Percentiles rank a stretch among this genome's conserved stretches.
Evolutionary conservation across 2,113 vertebrate genomes (phyloP).

Genomic region (Propithecus coquereli): DNA sequence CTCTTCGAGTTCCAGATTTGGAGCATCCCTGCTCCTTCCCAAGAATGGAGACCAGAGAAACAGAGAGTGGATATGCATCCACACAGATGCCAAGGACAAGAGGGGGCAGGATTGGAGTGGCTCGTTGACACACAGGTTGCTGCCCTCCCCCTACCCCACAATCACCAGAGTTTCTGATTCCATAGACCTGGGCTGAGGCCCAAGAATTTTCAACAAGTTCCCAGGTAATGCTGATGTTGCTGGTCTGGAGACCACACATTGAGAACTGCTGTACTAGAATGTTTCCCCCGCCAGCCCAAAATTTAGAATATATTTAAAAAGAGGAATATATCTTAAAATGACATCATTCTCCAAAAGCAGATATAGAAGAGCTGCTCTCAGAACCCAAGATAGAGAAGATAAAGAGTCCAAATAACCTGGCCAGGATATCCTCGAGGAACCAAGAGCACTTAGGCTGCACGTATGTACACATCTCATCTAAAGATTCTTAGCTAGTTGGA

Average conservation of each 20-base stretch:
- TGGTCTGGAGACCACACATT: not conserved
- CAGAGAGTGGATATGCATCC: not conserved
- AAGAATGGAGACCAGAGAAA: not conserved
- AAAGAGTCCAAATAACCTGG: not conserved
- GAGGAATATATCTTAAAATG: not conserved
- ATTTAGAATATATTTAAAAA: not conserved
- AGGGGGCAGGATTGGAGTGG: not conserved
- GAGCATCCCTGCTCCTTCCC: not conserved
- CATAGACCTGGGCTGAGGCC: not conserved
- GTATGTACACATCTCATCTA: no score
- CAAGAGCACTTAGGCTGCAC: not conserved
- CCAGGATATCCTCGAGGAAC: not conserved
- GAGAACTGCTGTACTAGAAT: not conserved
- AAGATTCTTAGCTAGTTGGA: not conserved
- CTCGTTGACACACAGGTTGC: not conserved
- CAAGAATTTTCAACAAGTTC: not conserved
- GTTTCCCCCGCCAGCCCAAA: no score
- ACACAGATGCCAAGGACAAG: no score
- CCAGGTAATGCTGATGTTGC: no score
- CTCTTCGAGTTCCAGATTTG: not conserved
- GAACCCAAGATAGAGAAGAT: not conserved
- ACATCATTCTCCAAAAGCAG: not conserved
- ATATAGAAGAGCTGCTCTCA: not conserved
- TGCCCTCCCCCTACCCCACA: not conserved
- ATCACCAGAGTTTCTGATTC: not conserved